phyloP scores from a whole-genome alignment of 2,888 invertebrate genomes.

The Stenodera caucasica region DNA sequence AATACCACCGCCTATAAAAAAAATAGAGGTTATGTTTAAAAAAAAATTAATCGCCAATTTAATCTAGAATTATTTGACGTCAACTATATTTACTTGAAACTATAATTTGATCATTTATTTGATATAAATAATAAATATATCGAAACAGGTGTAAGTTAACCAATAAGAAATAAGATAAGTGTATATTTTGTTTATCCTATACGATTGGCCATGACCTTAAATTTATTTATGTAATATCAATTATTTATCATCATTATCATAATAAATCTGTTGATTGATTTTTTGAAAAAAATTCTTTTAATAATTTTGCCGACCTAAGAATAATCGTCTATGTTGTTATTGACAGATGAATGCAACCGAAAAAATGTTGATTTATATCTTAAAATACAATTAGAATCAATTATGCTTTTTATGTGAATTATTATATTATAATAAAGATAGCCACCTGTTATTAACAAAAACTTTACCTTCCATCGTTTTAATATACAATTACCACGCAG shows the following conservation, averaged over 20 bases:
- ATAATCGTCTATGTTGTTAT: too few species aligned
- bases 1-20: not conserved
- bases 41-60: not conserved
- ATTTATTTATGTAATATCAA: too few species aligned
- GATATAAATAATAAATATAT: not conserved
- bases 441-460: constrained; percentile 4
- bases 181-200: not conserved
- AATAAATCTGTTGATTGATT: not conserved
- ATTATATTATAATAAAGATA: not conserved
- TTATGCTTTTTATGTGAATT: too few species aligned
- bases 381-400: not conserved
- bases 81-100: not conserved
- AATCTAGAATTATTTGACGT: not conserved
- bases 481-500: constrained; percentile 43
- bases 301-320: too few species aligned
- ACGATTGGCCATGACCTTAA: not conserved
- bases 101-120: not conserved
- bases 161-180: not conserved
- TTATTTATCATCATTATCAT: too few species aligned
- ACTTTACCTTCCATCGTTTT: constrained; percentile 55
- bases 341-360: not conserved
- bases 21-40: not conserved
- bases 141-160: not conserved
- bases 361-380: not conserved
- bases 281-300: too few species aligned